These are phyloP conservation scores for Archips xylosteana DNA, from an alignment of 2,888 invertebrate genomes.

Conservation along the genomic window DNA sequence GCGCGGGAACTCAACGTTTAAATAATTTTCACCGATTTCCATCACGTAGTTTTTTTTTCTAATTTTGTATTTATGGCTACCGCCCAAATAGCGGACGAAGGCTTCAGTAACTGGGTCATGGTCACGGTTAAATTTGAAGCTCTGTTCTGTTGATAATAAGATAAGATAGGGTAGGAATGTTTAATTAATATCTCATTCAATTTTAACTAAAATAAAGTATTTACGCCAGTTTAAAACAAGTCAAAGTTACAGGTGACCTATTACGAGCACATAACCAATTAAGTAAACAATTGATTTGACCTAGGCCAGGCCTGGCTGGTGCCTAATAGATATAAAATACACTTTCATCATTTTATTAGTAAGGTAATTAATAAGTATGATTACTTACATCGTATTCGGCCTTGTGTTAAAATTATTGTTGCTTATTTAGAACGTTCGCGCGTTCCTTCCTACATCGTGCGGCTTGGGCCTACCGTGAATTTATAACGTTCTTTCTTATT, in stretches of 20 bases:
- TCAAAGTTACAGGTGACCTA: not conserved
- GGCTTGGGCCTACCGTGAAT: too few species aligned
- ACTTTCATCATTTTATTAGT: not conserved
- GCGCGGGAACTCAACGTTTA: conserved; percentile 58
- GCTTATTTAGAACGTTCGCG: too few species aligned
- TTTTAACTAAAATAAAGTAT: not conserved
- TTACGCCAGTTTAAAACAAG: not conserved
- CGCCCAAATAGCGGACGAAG: conserved; percentile 25
- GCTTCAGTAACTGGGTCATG: conserved; percentile 61
- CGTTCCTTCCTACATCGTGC: too few species aligned
- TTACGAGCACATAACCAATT: not conserved
- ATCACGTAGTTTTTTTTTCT: conserved; percentile 14
- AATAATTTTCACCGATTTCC: conserved; percentile 38
- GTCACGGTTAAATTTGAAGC: conserved; percentile 66
- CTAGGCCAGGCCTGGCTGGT: not conserved
- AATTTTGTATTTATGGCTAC: conserved; percentile 27
- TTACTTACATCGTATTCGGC: too few species aligned
- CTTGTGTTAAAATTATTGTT: too few species aligned
- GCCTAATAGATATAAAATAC: not conserved
- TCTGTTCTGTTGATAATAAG: conserved; percentile 28
- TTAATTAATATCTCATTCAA: not conserved
- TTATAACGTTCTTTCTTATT: too few species aligned
- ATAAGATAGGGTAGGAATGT: conserved; percentile 34
- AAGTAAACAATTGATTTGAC: not conserved
- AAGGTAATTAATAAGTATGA: not conserved